These are phyloP conservation scores for Anseranas semipalmata DNA, from an alignment of 2,113 vertebrate genomes.

Conservation along the genomic window DNA sequence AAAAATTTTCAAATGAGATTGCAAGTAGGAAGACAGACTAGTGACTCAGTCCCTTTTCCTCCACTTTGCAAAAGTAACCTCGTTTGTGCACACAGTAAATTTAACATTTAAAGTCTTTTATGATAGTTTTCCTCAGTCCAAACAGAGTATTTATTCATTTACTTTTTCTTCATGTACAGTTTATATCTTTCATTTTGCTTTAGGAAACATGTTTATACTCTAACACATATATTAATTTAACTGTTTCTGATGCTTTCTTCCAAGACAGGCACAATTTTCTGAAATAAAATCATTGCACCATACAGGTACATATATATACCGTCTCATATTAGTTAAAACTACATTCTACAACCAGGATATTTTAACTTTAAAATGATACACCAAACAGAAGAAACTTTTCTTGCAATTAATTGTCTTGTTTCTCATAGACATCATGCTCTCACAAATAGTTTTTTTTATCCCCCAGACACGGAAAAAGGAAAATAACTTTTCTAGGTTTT, in stretches of 20 bases:
- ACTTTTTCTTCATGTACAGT: fast-evolving
- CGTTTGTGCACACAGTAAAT: neutral
- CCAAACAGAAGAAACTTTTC: neutral
- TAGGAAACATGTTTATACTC: neutral
- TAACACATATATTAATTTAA: neutral
- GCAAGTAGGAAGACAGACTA: neutral
- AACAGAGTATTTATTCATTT: neutral
- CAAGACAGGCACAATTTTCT: neutral
- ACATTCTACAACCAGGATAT: neutral
- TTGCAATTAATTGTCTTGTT: neutral
- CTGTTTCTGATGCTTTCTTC: neutral
- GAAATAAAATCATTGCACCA: neutral
- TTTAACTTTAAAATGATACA: neutral
- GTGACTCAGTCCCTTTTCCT: neutral
- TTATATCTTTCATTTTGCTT: neutral
- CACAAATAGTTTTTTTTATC: neutral
- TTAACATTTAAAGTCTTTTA: neutral
- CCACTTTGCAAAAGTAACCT: neutral
- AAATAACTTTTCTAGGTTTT: neutral
- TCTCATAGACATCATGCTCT: neutral
- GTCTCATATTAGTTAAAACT: neutral
- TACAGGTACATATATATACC: neutral
- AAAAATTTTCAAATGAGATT: neutral
- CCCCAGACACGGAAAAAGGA: neutral
- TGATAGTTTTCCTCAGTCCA: neutral